Base-by-base conservation (phyloP, 1,140 invertebrate genomes). In the Drosophila trapezifrons region DNA sequence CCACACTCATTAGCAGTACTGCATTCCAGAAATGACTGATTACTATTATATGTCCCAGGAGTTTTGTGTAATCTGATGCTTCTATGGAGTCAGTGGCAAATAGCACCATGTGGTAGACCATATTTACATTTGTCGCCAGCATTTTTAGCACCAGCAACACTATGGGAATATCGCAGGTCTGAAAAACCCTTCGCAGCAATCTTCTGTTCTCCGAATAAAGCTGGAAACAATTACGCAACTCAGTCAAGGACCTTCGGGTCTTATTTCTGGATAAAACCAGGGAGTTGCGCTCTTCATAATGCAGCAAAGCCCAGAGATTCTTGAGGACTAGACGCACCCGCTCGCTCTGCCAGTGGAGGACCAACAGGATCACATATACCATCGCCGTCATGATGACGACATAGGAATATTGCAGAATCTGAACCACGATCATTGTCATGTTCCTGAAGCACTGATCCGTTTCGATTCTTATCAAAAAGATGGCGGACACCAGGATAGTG, bases 101-200 rank as follows among this genome's bases (percentile, higher is more conserved):
- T 5, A 62, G 51, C 9, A 77, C 72, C 3, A 22, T 57, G 42
- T 76, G 75, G 15, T 76, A 62, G 12, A 76, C 15, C 32, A 77
- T 43, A 37, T 76, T 69, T 3, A 76, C 38, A 40, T 66, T 76
- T 2, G 62, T 67, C 1, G 58, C 55, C 29, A 77, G 58, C 74
- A 77, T 67, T 42, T 77, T 67, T 0, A 77, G 38, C 20, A 77
- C 4, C 7, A 77, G 9, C 27, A 59, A 29, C 5, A 57, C 63
- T 17, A 69, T 67, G 9, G 55, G 27, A 5, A 76, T 2, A 35
- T 77, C 63, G 3, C 43, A 43, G 2, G 27, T 38, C 10, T 37
- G 10, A 15, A 77, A 38, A 2, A 69, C 22, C 13, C n/a, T 7
- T 0, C 47, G 49, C 1, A 58, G 3, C 22, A 76, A 27, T 2